Base-by-base conservation (phyloP, 2,113 vertebrate genomes). In the Heterotilapia buettikoferi region DNA sequence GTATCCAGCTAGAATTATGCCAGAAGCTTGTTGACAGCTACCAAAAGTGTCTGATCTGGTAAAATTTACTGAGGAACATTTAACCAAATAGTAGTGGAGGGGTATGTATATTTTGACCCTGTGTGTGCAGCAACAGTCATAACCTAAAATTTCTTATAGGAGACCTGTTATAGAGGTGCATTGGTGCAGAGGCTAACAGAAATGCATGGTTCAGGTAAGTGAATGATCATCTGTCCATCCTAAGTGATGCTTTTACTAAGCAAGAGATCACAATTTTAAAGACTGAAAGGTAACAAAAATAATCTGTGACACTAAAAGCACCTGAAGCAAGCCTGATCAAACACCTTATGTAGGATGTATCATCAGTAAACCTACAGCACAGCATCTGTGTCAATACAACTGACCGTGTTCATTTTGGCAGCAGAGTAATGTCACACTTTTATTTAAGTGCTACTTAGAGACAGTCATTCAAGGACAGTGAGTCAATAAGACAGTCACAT, bases 1-100 rank as follows among this genome's bases (percentile, higher is more conserved):
- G 1, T 31, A 31, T 61, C 57, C 29, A 33, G 16, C 57, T 61
- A 61, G 59, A 61, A 61, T 0, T 61, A 31, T 18, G 57, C 14
- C 14, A 61, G 8, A 31, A 61, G 26, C 9, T 63, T 63, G 16
- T 11, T 33, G 29, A 33, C 59, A 33, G 59, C 29, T 1, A 33
- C 0, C 29, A 33, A 63, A 11, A 33, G 2, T 1, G 0, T 33
- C 29, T 63, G 59, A 33, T 0, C 59, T 63, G 29, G 29, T 3
- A 11, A 0, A 63, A 33, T 63, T 31, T 31, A 31, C 29, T 18
- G 59, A 33, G 5, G 29, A 63, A 33, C 59, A 1, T 63, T 0
- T 63, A 33, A 63, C 59, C 59, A 63, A 19, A 63, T 33, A 33
- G 11, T 33, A 33, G 16, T 0, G 0, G 29, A 61, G 59, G 29